A percentile compares a stretch with the other conserved stretches of the same genome.
Evolutionary conservation across 2,797 vertebrate genomes (phyloP).

Genomic region (Tiaroga cobitis): DNA sequence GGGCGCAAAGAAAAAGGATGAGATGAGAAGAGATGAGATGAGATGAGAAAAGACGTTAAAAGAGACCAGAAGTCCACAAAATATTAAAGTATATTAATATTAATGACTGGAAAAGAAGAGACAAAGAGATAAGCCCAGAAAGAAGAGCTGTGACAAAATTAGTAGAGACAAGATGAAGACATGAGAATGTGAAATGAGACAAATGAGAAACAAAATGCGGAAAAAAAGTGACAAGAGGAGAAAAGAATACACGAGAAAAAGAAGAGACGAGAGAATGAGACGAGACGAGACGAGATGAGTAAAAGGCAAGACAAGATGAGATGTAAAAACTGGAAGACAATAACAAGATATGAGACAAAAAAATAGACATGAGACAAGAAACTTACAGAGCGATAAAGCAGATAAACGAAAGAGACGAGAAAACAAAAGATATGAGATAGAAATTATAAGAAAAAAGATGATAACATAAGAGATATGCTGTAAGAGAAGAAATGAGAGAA

Average conservation of each 20-base stretch:
- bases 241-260: neutral
- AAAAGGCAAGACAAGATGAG: neutral
- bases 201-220: neutral
- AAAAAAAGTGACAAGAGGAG: neutral
- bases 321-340: neutral
- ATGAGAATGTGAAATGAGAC: constrained; percentile 10
- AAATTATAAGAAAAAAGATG: neutral
- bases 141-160: neutral
- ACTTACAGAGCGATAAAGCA: neutral
- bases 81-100: no score
- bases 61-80: neutral
- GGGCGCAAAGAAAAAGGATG: neutral
- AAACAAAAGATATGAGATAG: neutral
- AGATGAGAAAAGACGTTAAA: neutral
- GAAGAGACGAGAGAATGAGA: neutral
- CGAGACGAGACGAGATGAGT: neutral
- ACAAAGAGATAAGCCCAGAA: neutral
- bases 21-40: neutral
- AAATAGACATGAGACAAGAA: neutral
- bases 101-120: neutral
- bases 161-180: neutral
- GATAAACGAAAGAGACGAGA: neutral
- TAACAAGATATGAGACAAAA: neutral
- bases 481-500: constrained; percentile 20
- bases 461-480: neutral